Evolutionary conservation across 2,797 vertebrate genomes (phyloP).

Genomic region (Clarias laeviceps): DNA sequence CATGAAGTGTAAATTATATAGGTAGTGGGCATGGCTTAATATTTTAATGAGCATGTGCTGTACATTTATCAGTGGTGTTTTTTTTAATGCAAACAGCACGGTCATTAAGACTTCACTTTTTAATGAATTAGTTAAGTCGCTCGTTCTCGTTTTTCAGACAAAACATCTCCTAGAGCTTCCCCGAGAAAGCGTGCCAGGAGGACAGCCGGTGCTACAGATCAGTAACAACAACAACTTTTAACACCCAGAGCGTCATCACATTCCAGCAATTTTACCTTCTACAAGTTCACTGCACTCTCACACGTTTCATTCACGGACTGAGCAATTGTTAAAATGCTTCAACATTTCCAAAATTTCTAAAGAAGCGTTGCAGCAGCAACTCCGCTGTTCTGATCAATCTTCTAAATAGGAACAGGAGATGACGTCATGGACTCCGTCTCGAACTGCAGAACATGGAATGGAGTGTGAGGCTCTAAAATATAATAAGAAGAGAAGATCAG

Average conservation of each 20-base stretch:
- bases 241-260: too few relatives aligned
- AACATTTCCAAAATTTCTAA: background rate
- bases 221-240: conserved; percentile 14
- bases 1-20: background rate
- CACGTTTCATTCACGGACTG: background rate
- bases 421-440: background rate
- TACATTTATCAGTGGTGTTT: background rate
- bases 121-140: background rate
- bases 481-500: background rate
- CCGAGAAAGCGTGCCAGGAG: conserved; percentile 46
- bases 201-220: conserved; percentile 39
- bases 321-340: background rate
- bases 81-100: background rate
- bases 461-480: too few relatives aligned
- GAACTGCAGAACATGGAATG: background rate
- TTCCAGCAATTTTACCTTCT: background rate
- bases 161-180: conserved; percentile 47
- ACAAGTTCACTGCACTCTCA: background rate
- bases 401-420: background rate
- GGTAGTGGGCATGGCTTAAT: background rate
- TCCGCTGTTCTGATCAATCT: background rate
- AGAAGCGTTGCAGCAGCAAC: background rate
- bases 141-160: conserved; percentile 19
- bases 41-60: background rate
- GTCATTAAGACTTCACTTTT: background rate